Percentiles rank a stretch among this genome's conserved stretches.
These are phyloP conservation scores for Sebastes vulpes DNA, from an alignment of 2,797 vertebrate genomes.

Conservation along the genomic window DNA sequence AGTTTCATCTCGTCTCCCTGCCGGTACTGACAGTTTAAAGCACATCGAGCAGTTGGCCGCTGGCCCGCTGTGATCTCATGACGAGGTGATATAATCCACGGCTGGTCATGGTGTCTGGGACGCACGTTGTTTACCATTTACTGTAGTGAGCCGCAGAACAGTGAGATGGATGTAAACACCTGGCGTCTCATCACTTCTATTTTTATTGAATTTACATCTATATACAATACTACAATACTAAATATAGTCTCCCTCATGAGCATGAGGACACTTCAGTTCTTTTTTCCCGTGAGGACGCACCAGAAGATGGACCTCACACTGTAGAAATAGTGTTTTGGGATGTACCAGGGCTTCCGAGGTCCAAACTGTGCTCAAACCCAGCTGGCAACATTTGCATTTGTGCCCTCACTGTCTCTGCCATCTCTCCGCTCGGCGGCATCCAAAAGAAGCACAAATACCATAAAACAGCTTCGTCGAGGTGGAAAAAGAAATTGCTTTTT, in stretches of 20 bases:
- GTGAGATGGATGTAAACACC: slow-evolving; percentile 29
- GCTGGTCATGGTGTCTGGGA: slow-evolving; percentile 55
- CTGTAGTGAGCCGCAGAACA: not conserved
- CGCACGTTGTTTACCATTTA: slow-evolving; percentile 59
- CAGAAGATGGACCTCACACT: not conserved
- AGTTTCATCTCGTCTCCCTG: slow-evolving; percentile 30
- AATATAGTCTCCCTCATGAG: not conserved
- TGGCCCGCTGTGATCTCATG: slow-evolving; percentile 61
- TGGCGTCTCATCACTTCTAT: not conserved
- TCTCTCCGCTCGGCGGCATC: slow-evolving; percentile 20
- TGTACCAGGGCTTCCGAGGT: slow-evolving; percentile 2
- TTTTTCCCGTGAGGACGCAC: not conserved
- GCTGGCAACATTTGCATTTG: slow-evolving; percentile 32
- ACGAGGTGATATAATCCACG: slow-evolving; percentile 61
- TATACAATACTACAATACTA: not conserved
- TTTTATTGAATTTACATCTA: slow-evolving; percentile 2
- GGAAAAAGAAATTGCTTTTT: slow-evolving; percentile 62
- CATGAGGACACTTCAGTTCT: not conserved
- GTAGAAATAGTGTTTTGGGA: not conserved
- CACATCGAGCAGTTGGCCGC: slow-evolving; percentile 44
- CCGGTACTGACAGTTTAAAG: slow-evolving; percentile 27
- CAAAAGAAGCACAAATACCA: slow-evolving; percentile 33
- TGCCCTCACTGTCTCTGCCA: slow-evolving; percentile 31
- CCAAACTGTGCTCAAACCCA: slow-evolving; percentile 8
- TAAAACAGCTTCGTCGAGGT: slow-evolving; percentile 26